phyloP scores from a whole-genome alignment of 2,113 vertebrate species.

The Canis aureus region DNA sequence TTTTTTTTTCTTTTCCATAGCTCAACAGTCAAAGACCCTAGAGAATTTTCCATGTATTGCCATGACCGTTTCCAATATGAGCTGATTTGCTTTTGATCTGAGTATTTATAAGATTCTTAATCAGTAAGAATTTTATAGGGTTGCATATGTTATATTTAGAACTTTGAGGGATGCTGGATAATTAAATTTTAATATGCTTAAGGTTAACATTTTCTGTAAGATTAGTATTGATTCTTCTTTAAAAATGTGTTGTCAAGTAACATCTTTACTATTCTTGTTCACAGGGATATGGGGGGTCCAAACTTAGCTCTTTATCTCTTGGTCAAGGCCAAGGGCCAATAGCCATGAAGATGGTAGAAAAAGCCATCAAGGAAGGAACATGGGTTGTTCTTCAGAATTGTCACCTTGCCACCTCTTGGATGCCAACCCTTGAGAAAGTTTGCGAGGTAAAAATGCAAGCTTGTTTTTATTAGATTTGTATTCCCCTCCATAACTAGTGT shows the following conservation, averaged over 20 bases:
- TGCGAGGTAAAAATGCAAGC: slow-evolving; percentile 90
- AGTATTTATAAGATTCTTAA: not conserved
- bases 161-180: not conserved
- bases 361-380: slow-evolving; percentile 91
- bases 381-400: slow-evolving; percentile 97
- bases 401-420: slow-evolving; percentile 96
- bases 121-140: not conserved
- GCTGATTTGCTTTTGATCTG: not conserved
- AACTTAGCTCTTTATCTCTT: slow-evolving; percentile 93
- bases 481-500: not conserved
- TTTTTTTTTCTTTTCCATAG: not conserved
- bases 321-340: slow-evolving; percentile 96
- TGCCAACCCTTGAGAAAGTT: slow-evolving; percentile 93
- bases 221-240: not conserved
- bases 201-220: not conserved
- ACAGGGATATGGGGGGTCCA: slow-evolving; percentile 92
- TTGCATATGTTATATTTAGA: not conserved
- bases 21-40: not conserved
- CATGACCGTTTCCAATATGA: not conserved
- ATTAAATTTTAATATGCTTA: not conserved
- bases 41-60: not conserved
- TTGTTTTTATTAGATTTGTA: not conserved
- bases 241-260: not conserved
- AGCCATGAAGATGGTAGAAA: slow-evolving; percentile 93
- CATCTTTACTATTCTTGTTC: not conserved